Percentiles rank a stretch among this genome's conserved stretches.
Evolutionary conservation across 2,888 invertebrate species (phyloP).

Genomic region (Caenorhabditis macrosperma): DNA sequence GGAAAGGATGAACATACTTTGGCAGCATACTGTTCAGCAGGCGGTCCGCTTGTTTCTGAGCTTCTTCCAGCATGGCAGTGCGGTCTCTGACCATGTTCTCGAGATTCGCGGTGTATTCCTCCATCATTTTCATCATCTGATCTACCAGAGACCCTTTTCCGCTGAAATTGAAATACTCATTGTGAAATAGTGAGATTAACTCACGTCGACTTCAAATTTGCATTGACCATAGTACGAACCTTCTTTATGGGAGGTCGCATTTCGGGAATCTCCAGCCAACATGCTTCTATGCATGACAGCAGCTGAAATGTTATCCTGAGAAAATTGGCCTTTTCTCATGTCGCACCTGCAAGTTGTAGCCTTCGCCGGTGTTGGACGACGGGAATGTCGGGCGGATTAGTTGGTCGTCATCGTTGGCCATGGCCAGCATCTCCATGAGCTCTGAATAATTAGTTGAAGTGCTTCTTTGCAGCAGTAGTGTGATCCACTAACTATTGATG

Average conservation of each 20-base stretch:
- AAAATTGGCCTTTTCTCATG: not conserved
- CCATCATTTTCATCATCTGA: slow-evolving; percentile 80
- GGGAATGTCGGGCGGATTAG: slow-evolving; percentile 78
- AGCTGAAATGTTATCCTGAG: slow-evolving; percentile 60
- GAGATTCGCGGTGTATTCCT: slow-evolving; percentile 77
- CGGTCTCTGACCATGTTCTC: slow-evolving; percentile 77
- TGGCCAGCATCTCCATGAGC: slow-evolving; percentile 77
- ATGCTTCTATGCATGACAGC: slow-evolving; percentile 78
- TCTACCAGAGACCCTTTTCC: slow-evolving; percentile 78
- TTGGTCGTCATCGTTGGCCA: slow-evolving; percentile 78
- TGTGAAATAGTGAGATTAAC: slow-evolving; percentile 12
- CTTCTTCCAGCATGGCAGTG: slow-evolving; percentile 78
- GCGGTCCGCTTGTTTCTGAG: slow-evolving; percentile 79
- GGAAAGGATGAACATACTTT: slow-evolving; percentile 57
- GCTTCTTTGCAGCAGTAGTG: too few relatives aligned
- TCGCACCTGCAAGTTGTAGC: slow-evolving; percentile 72
- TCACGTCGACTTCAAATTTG: slow-evolving; percentile 76
- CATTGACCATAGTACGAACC: slow-evolving; percentile 75
- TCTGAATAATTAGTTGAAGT: slow-evolving; percentile 66
- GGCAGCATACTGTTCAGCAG: slow-evolving; percentile 79
- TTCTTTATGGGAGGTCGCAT: slow-evolving; percentile 77
- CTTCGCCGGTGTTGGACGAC: slow-evolving; percentile 68
- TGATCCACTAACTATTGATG: slow-evolving; percentile 65
- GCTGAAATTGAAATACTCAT: slow-evolving; percentile 50
- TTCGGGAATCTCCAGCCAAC: slow-evolving; percentile 80